Evolutionary conservation across 2,113 vertebrate genomes (phyloP).

Genomic region (Myotis davidii): DNA sequence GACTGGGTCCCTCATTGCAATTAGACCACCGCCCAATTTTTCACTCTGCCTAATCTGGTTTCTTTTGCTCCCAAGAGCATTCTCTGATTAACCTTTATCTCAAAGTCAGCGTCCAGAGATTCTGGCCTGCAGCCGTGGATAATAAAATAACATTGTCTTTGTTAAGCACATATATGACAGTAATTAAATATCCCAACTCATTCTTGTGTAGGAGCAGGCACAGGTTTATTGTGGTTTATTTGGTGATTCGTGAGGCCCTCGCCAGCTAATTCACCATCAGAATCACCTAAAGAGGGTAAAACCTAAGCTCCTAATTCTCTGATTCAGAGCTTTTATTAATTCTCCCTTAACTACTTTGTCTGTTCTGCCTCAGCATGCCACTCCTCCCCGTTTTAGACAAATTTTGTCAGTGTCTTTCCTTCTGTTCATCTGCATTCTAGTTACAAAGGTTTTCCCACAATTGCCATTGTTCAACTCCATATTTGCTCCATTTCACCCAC

Average conservation of each 20-base stretch:
- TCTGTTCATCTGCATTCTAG: background rate
- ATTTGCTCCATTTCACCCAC: constrained; percentile 28
- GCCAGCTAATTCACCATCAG: background rate
- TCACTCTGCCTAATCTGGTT: constrained; percentile 30
- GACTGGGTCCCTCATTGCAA: background rate
- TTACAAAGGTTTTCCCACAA: background rate
- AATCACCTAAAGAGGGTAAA: background rate
- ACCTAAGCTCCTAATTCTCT: constrained; percentile 4
- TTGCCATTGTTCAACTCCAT: background rate
- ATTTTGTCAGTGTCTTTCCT: constrained; percentile 6
- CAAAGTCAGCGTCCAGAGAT: background rate
- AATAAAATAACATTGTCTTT: constrained; percentile 39
- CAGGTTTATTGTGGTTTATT: background rate
- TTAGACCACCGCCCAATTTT: background rate
- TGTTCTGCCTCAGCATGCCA: background rate
- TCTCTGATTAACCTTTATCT: constrained; percentile 36
- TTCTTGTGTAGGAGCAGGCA: background rate
- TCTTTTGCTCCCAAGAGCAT: background rate
- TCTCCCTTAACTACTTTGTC: background rate
- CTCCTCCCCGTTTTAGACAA: background rate
- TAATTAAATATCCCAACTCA: constrained; percentile 36
- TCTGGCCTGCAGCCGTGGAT: background rate
- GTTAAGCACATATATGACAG: constrained; percentile 27
- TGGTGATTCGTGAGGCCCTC: background rate
- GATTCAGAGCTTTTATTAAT: background rate